These are phyloP conservation scores for Cryptoprocta ferox DNA, from an alignment of 2,797 vertebrate genomes.

Conservation along the genomic window DNA sequence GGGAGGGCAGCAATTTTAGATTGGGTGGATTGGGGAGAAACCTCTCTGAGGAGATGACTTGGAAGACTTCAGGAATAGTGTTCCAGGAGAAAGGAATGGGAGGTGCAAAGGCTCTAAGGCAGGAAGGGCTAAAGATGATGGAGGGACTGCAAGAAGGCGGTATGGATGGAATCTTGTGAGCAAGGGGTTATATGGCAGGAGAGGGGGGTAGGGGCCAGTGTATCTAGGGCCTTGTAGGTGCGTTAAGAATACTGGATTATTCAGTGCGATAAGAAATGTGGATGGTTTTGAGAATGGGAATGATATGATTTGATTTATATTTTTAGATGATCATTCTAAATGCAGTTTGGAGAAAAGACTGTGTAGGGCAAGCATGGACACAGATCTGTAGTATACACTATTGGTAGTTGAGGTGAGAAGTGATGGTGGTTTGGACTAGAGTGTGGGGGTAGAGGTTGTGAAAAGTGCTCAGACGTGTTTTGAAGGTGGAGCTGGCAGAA, in stretches of 20 bases:
- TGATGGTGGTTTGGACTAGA: not conserved
- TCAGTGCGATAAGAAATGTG: not conserved
- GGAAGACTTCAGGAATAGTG: not conserved
- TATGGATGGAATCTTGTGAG: not conserved
- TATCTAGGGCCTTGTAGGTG: not conserved
- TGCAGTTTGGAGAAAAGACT: not conserved
- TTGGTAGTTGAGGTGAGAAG: not conserved
- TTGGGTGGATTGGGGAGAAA: not conserved
- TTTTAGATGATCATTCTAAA: constrained; percentile 15
- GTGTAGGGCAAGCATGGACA: not conserved
- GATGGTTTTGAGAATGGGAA: not conserved
- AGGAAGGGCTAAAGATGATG: not conserved
- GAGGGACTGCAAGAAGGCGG: not conserved
- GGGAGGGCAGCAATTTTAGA: not conserved
- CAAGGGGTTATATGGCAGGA: not conserved
- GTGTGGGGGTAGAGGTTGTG: not conserved
- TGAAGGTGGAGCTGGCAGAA: not conserved
- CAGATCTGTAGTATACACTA: not conserved
- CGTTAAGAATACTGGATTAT: not conserved
- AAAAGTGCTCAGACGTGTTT: not conserved
- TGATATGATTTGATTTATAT: not conserved
- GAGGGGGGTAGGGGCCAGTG: not conserved
- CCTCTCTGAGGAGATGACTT: not conserved
- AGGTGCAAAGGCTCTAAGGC: not conserved
- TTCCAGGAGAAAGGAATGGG: not conserved